Conservation (phyloP, 1,140 invertebrate species). For the Conus betulinus region DNA sequence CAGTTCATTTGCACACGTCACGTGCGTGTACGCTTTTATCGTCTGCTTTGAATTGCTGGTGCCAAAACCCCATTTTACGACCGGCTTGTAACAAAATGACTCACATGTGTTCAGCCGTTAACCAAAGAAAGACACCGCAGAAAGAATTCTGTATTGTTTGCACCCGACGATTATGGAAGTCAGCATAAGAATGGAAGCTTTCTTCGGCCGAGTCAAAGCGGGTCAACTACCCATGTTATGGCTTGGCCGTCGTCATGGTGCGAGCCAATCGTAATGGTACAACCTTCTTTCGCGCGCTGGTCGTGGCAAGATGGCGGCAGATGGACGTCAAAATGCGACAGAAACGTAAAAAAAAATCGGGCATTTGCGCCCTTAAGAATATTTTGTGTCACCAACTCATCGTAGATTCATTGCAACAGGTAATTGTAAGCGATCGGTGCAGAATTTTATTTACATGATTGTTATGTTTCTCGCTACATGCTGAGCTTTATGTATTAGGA, state of each 20-base stretch:
- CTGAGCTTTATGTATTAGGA: no score
- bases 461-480: no score
- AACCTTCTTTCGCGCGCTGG: slow-evolving; percentile 5
- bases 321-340: slow-evolving; percentile 14
- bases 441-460: no score
- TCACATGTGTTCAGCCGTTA: neutral
- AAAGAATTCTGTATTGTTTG: neutral
- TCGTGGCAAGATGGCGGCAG: slow-evolving; percentile 27
- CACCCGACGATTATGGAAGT: neutral
- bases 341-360: slow-evolving; percentile 20
- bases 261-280: slow-evolving; percentile 1
- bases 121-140: neutral
- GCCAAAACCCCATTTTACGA: no score
- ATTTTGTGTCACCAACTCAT: neutral
- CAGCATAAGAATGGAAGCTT: neutral
- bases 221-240: neutral
- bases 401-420: neutral
- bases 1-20: no score
- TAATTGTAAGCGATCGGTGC: neutral
- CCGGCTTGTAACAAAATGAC: neutral
- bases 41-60: no score
- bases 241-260: neutral
- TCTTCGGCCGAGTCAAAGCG: neutral
- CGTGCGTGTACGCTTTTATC: no score
- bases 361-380: slow-evolving; percentile 15